Conservation (phyloP, 2,113 vertebrate genomes). For the Macquaria ambigua region DNA sequence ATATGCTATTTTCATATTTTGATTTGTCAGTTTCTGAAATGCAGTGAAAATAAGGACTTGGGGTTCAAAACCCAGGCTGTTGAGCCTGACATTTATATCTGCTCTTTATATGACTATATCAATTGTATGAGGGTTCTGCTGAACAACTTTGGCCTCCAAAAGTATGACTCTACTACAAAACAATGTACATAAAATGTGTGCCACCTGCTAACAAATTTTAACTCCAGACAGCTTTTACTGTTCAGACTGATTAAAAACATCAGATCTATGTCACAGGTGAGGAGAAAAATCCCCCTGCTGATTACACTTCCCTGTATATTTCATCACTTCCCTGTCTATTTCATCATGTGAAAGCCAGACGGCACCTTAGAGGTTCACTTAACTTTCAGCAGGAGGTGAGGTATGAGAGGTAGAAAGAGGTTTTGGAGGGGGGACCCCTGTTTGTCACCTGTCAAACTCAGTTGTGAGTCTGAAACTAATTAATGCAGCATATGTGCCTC, state of each 20-base stretch:
- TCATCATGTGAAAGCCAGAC: slow-evolving; percentile 59
- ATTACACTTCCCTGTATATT: slow-evolving; percentile 48
- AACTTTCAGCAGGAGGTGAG: slow-evolving; percentile 61
- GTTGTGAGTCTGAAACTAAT: slow-evolving; percentile 74
- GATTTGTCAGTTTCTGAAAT: background rate
- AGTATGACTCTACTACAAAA: background rate
- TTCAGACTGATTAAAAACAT: slow-evolving; percentile 39
- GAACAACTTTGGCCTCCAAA: background rate
- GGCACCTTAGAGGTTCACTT: slow-evolving; percentile 60
- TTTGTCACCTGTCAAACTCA: slow-evolving; percentile 67
- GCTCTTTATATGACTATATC: background rate
- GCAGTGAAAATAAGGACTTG: background rate
- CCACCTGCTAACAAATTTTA: background rate
- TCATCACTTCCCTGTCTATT: slow-evolving; percentile 47
- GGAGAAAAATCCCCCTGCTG: slow-evolving; percentile 11
- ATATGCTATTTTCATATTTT: background rate
- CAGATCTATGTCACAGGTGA: slow-evolving; percentile 40
- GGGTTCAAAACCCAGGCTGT: background rate
- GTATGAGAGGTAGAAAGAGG: slow-evolving; percentile 41
- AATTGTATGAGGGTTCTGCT: background rate
- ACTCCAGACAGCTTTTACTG: slow-evolving; percentile 4
- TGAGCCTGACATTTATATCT: background rate
- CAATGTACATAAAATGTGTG: background rate
- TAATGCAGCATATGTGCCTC: slow-evolving; percentile 79
- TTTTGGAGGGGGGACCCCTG: slow-evolving; percentile 13